These are phyloP conservation scores for Grallaria varia DNA, from an alignment of 2,113 vertebrate genomes.

Conservation along the genomic window DNA sequence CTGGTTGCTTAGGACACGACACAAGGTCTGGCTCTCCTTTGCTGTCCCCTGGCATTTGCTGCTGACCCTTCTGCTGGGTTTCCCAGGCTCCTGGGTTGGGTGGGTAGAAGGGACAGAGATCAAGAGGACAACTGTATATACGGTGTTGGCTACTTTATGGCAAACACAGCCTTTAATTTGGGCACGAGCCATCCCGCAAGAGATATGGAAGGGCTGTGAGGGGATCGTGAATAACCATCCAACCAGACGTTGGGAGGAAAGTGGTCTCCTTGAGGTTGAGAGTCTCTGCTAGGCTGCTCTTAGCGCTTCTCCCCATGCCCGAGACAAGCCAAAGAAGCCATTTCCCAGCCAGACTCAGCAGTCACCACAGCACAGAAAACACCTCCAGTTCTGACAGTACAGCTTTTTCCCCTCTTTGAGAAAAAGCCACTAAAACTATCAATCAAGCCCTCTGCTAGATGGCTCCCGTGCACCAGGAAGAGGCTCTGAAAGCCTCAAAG, in stretches of 20 bases:
- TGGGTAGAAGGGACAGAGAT: not conserved
- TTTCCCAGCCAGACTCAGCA: not conserved
- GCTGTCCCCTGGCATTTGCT: not conserved
- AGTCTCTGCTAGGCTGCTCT: not conserved
- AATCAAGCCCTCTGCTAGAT: conserved; percentile 2
- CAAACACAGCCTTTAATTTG: not conserved
- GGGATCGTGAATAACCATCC: not conserved
- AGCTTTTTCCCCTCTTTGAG: not conserved
- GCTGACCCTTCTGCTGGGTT: not conserved
- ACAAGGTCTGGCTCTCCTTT: not conserved
- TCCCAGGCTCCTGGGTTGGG: not conserved
- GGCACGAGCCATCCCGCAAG: not conserved
- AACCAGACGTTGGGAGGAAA: not conserved
- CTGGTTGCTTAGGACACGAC: not conserved
- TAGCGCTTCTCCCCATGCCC: not conserved
- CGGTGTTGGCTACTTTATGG: not conserved
- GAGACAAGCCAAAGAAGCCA: not conserved
- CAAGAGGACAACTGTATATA: not conserved
- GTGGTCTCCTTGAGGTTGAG: not conserved
- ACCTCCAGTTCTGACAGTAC: not conserved
- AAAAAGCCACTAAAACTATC: conserved; percentile 9
- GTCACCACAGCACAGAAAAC: not conserved
- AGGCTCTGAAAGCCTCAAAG: not conserved
- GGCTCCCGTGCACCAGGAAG: not conserved
- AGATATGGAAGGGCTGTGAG: not conserved